A percentile compares a stretch with the other conserved stretches of the same genome.
These are phyloP conservation scores for Argya squamiceps DNA, from an alignment of 2,797 vertebrate species.

Conservation along the genomic window DNA sequence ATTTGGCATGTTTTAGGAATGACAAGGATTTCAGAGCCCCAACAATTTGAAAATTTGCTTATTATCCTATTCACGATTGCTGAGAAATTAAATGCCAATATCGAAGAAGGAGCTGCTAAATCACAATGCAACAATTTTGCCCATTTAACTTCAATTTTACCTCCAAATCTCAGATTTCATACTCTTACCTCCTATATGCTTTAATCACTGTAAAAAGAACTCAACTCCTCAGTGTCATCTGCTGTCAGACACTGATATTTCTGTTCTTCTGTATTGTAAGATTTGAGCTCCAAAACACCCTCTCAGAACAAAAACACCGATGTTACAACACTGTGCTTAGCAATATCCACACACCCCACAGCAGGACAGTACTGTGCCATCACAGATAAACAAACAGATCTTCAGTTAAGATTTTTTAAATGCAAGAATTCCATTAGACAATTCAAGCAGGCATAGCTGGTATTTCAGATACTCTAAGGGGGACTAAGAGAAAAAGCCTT, in stretches of 20 bases:
- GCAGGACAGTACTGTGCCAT: background rate
- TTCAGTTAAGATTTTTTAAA: background rate
- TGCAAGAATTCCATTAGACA: background rate
- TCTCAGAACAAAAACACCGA: background rate
- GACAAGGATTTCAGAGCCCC: background rate
- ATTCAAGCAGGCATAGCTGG: background rate
- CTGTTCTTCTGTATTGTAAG: background rate
- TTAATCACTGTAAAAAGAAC: background rate
- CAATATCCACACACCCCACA: background rate
- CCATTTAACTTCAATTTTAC: background rate
- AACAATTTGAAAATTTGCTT: background rate
- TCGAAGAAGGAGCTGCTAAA: background rate
- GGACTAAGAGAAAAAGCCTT: background rate
- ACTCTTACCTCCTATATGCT: background rate
- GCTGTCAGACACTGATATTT: background rate
- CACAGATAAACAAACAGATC: background rate
- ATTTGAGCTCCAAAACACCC: background rate
- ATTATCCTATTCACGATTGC: background rate
- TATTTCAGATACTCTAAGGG: background rate
- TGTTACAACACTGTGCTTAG: background rate
- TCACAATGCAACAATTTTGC: background rate
- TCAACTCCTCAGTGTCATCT: background rate
- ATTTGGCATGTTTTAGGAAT: background rate
- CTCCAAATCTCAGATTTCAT: background rate
- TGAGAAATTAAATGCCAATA: background rate